These are phyloP conservation scores for Leuctra nigra DNA, from an alignment of 2,888 invertebrate species.

Conservation along the genomic window DNA sequence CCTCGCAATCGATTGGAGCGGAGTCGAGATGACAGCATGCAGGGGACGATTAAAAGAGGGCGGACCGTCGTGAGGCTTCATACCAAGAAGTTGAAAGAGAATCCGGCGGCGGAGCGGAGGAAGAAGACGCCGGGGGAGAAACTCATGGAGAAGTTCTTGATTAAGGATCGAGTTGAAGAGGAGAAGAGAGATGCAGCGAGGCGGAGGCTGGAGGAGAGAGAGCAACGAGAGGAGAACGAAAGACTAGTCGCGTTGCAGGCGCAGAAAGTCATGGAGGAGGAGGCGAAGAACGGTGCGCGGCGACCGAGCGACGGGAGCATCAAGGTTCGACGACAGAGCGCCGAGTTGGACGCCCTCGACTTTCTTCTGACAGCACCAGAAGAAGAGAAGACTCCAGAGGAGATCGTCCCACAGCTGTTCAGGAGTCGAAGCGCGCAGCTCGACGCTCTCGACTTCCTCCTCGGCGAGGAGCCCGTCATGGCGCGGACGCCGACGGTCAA, in stretches of 20 bases:
- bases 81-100: constrained; percentile 46
- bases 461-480: constrained; percentile 24
- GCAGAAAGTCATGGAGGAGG: constrained; percentile 13
- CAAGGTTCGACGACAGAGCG: constrained; percentile 11
- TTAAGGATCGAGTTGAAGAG: constrained; percentile 45
- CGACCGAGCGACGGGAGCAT: background rate
- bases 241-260: constrained; percentile 36
- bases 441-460: constrained; percentile 8
- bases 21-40: constrained; percentile 28
- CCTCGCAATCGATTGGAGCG: constrained; percentile 36
- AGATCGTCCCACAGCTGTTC: background rate
- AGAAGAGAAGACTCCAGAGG: constrained; percentile 28
- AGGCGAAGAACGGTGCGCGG: background rate
- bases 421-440: constrained; percentile 10
- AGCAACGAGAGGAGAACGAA: constrained; percentile 36
- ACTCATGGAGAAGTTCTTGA: constrained; percentile 66
- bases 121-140: constrained; percentile 57
- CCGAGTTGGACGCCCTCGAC: constrained; percentile 5
- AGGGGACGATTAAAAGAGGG: constrained; percentile 61
- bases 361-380: constrained; percentile 29
- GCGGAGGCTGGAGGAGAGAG: constrained; percentile 31
- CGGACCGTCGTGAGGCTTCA: constrained; percentile 67
- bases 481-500: background rate
- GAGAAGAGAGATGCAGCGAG: constrained; percentile 13
- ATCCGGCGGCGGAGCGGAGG: constrained; percentile 45